These are phyloP conservation scores for Desmophyllum pertusum DNA, from an alignment of 92 coral and sea anemone genomes.

Conservation along the genomic window DNA sequence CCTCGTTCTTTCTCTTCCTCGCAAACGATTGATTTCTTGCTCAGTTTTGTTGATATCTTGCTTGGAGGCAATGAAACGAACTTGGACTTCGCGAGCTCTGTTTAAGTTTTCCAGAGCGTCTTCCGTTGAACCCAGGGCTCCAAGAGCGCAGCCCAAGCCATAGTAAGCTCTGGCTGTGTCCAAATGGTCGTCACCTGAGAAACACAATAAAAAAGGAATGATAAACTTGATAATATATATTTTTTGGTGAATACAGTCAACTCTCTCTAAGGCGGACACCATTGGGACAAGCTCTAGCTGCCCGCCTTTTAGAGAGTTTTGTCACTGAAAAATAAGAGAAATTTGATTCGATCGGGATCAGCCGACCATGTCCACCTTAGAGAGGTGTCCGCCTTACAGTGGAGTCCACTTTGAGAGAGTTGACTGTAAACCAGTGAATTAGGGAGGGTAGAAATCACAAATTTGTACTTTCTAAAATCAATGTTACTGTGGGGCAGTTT, in stretches of 20 bases:
- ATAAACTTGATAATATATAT: no score
- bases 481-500: no score
- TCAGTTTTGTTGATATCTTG: constrained; percentile 44
- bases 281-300: background rate
- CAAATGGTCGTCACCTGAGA: constrained; percentile 58
- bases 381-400: no score
- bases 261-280: background rate
- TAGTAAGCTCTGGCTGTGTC: constrained; percentile 80
- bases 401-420: no score
- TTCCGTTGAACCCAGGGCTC: constrained; percentile 29
- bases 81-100: constrained; percentile 43
- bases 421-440: no score
- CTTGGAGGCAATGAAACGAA: constrained; percentile 48
- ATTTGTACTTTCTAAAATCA: no score
- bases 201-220: background rate
- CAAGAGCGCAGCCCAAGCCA: constrained; percentile 70
- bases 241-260: background rate
- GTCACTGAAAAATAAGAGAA: no score
- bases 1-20: background rate
- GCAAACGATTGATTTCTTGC: constrained; percentile 39
- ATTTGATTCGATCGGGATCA: no score
- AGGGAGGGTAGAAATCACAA: no score
- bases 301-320: no score
- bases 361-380: no score
- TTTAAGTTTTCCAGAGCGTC: constrained; percentile 54